A percentile compares a stretch with the other conserved stretches of the same genome.
Conservation (phyloP, 2,113 vertebrate genomes). For the Recurvirostra avosetta region DNA sequence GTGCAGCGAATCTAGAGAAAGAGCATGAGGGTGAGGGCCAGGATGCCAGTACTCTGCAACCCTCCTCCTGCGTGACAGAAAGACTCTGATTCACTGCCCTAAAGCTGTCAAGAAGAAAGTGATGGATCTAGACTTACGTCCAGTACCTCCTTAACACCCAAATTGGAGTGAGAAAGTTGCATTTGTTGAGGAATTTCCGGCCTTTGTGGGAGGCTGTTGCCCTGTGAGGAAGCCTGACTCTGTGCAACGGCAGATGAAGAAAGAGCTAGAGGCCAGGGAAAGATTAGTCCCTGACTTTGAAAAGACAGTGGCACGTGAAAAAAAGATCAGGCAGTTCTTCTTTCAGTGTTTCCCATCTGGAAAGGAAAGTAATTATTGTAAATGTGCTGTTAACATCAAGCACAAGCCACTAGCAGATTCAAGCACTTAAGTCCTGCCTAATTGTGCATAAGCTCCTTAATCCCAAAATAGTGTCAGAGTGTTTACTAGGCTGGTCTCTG, state of each 20-base stretch:
- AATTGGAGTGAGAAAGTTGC: background rate
- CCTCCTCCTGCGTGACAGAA: background rate
- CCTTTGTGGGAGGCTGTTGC: background rate
- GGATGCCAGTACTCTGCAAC: background rate
- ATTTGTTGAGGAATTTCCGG: background rate
- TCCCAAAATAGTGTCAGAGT: background rate
- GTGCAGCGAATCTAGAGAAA: background rate
- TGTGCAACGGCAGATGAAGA: background rate
- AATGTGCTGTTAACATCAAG: background rate
- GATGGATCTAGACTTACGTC: background rate
- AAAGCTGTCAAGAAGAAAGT: background rate
- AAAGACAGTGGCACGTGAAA: background rate
- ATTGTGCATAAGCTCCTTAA: background rate
- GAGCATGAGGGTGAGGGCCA: background rate
- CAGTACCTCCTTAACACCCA: background rate
- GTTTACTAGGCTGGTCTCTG: background rate
- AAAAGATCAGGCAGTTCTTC: background rate
- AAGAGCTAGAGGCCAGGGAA: background rate
- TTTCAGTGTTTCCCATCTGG: background rate
- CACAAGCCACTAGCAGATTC: background rate
- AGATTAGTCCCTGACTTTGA: background rate
- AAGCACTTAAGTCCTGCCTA: accelerated
- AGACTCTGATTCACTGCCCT: background rate
- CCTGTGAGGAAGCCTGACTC: background rate
- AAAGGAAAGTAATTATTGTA: background rate